phyloP scores from a whole-genome alignment of 2,797 vertebrate genomes.

The Acipenser transmontanus region DNA sequence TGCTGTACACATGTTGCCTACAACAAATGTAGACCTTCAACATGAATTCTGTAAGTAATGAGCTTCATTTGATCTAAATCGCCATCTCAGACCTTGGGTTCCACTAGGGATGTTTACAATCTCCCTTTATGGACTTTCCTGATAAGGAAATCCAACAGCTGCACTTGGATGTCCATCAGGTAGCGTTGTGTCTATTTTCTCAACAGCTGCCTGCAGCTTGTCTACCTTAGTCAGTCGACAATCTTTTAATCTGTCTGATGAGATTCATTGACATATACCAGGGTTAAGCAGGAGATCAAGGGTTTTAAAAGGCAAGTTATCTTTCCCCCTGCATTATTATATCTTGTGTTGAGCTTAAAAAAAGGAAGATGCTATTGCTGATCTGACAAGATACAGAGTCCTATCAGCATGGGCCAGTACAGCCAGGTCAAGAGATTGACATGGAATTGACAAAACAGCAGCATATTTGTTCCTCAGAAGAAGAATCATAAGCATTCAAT shows the following conservation, averaged over 20 bases:
- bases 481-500: background rate
- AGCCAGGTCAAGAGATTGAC: conserved; percentile 6
- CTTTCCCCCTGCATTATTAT: background rate
- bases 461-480: background rate
- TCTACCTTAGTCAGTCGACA: background rate
- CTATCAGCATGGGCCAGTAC: background rate
- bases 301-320: background rate
- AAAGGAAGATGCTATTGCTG: background rate
- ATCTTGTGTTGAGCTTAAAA: background rate
- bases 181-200: background rate
- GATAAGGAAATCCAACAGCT: background rate
- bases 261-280: conserved; percentile 5
- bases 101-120: conserved; percentile 3
- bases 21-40: conserved; percentile 13
- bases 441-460: background rate
- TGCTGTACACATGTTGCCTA: conserved; percentile 6
- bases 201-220: conserved; percentile 1
- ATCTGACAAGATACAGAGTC: conserved; percentile 1
- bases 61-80: conserved; percentile 13
- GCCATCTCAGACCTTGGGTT: conserved; percentile 6
- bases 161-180: background rate
- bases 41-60: conserved; percentile 15
- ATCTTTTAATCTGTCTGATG: conserved; percentile 7
- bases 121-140: background rate
- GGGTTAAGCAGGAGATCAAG: conserved; percentile 1